Conservation (phyloP, 2,888 invertebrate genomes). For the Andricus quercusramuli region DNA sequence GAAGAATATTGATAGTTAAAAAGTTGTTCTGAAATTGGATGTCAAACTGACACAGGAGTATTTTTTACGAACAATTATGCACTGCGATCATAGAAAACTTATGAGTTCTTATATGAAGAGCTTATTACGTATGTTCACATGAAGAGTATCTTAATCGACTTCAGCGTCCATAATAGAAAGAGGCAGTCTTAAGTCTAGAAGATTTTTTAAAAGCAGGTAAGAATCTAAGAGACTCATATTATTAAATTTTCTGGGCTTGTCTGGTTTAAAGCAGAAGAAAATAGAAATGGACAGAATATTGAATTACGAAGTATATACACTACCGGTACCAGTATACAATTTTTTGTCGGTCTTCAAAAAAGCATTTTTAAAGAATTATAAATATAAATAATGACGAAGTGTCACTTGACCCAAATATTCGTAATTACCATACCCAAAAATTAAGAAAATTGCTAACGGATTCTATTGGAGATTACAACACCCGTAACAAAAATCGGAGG, state of each 20-base stretch:
- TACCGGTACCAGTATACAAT: no score
- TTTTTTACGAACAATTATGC: conserved; percentile 14
- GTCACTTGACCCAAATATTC: no score
- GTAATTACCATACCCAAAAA: no score
- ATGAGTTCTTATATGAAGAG: not conserved
- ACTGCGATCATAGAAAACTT: not conserved
- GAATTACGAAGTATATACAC: not conserved
- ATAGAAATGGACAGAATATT: not conserved
- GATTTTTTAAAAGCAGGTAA: not conserved
- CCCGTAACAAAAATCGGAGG: no score
- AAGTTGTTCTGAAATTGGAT: not conserved
- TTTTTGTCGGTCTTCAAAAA: no score
- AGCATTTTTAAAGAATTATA: no score
- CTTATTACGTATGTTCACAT: not conserved
- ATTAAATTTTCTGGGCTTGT: not conserved
- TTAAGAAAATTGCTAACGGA: no score
- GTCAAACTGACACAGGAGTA: not conserved
- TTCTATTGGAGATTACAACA: no score
- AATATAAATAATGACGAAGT: no score
- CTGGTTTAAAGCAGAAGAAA: not conserved
- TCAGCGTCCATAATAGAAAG: not conserved
- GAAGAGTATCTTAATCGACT: conserved; percentile 18
- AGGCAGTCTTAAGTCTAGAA: conserved; percentile 5
- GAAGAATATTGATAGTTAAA: not conserved
- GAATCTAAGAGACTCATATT: not conserved